These are phyloP conservation scores for Conchocele bisecta DNA, from an alignment of 2,888 invertebrate species.

Conservation along the genomic window DNA sequence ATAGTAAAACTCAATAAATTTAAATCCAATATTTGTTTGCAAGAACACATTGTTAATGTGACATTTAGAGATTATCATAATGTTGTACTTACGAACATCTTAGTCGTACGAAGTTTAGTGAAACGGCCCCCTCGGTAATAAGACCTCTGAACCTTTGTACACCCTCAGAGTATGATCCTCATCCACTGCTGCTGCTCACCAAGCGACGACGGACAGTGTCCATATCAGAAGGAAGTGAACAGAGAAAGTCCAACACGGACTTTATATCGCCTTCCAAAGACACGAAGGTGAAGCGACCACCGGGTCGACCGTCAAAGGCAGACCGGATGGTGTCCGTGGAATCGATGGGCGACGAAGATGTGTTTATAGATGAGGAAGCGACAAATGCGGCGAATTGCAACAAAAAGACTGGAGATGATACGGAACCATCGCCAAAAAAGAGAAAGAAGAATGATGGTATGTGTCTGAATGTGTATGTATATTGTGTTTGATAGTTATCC, in stretches of 20 bases:
- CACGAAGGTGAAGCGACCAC: slow-evolving; percentile 60
- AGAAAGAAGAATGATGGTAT: too few species aligned
- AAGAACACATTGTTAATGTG: too few species aligned
- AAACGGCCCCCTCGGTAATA: too few species aligned
- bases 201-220: slow-evolving; percentile 89
- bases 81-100: too few species aligned
- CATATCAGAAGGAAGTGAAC: slow-evolving; percentile 66
- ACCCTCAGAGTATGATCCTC: slow-evolving; percentile 92
- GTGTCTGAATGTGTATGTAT: too few species aligned
- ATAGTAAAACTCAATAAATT: too few species aligned
- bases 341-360: slow-evolving; percentile 53
- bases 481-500: too few species aligned
- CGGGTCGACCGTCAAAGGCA: slow-evolving; percentile 64
- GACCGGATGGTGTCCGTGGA: slow-evolving; percentile 45
- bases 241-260: slow-evolving; percentile 45
- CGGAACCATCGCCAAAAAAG: slow-evolving; percentile 9
- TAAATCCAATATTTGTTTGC: too few species aligned
- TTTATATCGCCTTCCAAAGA: slow-evolving; percentile 4
- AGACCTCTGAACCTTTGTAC: too few species aligned
- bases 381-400: slow-evolving; percentile 26
- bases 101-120: too few species aligned
- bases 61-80: too few species aligned
- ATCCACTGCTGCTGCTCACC: slow-evolving; percentile 90
- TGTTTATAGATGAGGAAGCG: slow-evolving; percentile 38
- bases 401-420: slow-evolving; percentile 26